Evolutionary conservation across 2,113 vertebrate genomes (phyloP), one percentile per base, ranked within the genome.

Genomic region (Dermatemys mawii): DNA sequence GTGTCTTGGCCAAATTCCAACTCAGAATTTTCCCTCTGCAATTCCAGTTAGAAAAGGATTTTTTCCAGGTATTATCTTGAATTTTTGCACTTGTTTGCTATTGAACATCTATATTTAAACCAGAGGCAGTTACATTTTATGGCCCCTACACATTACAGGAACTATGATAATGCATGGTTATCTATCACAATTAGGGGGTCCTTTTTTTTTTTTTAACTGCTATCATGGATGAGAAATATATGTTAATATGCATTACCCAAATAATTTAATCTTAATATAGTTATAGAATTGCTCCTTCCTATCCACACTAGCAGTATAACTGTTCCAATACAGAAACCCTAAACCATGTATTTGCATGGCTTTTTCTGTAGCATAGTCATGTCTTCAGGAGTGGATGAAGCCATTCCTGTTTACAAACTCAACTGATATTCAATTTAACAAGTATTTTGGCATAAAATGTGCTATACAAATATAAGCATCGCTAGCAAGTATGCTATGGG

Each of bases 301-400:
- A 41, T 27, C 13, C 38, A 38, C 35, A 38, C 21, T 16, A 24
- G 49, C 78, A 26, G 12, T 38, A 26, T 51, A 67, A 67, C 32
- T 16, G 53, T 55, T 19, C 1, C 7, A 95, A 46, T 2, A 55
- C 32, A 89, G 51, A 78, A 95, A 76, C 7, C 1, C 35, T 63
- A 35, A n/a, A n/a, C 35, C 22, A 44, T 75, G 24, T 3, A 7
- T 75, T 44, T 75, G 38, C 24, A 53, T 0, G 0, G 1, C 78
- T 88, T 73, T 38, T 87, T 83, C 86, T 78, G 26, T 50, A 79
- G 81, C 35, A 54, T 12, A 73, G 51, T 22, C 46, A 67, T n/a
- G 60, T n/a, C 55, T 87, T 9, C 19, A 2, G 22, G 4, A n/a
- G 76, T 16, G 85, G 79, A 44, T 26, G 16, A 87, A 85, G 83